Conservation (phyloP, 2,797 vertebrate species). For the Orientallactaga sibirica region DNA sequence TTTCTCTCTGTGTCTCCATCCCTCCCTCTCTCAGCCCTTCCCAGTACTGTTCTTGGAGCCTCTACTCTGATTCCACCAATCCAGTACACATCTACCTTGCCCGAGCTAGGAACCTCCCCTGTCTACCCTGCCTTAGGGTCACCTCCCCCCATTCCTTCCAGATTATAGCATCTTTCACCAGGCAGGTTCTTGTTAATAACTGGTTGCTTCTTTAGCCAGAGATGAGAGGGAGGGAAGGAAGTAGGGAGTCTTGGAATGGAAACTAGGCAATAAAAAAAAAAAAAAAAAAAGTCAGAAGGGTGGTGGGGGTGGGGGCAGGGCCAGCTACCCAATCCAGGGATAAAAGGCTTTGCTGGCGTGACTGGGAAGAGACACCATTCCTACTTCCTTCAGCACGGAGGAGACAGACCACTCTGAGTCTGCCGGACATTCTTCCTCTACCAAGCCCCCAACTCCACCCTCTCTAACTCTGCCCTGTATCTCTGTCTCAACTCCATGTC, state of each 20-base stretch:
- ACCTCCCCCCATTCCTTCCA: background rate
- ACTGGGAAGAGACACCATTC: background rate
- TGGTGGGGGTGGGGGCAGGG: constrained; percentile 18
- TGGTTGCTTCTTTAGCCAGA: constrained; percentile 37
- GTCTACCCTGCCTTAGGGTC: background rate
- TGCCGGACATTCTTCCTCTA: background rate
- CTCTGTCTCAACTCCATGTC: background rate
- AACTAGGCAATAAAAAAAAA: constrained; percentile 53
- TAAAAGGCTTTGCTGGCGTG: constrained; percentile 68
- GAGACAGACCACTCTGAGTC: background rate
- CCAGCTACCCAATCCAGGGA: constrained; percentile 58
- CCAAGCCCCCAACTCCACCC: background rate
- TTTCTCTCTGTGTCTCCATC: background rate
- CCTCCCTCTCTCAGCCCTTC: too few relatives aligned
- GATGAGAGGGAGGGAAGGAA: constrained; percentile 47
- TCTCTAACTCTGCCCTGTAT: background rate
- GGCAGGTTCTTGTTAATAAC: constrained; percentile 47
- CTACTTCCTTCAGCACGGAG: background rate
- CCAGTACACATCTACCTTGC: background rate
- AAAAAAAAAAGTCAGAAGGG: constrained; percentile 15
- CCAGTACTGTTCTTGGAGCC: background rate
- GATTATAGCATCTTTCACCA: background rate
- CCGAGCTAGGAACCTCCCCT: background rate
- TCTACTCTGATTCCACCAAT: background rate
- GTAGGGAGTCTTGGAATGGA: constrained; percentile 50